Evolutionary conservation across 2,113 vertebrate species (phyloP).

Genomic region (Gila orcuttii): DNA sequence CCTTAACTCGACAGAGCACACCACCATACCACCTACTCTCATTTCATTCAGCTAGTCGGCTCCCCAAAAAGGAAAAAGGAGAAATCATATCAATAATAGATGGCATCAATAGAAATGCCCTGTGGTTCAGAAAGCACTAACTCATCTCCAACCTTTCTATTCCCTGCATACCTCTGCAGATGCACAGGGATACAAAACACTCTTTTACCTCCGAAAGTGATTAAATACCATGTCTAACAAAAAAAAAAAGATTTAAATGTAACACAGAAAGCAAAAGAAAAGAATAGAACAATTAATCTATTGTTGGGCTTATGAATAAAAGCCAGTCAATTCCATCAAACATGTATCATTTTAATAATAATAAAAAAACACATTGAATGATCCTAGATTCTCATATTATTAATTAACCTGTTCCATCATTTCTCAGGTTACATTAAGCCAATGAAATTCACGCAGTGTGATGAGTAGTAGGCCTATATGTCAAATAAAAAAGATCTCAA

Average conservation of each 20-base stretch:
- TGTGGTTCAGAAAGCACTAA: constrained; percentile 34
- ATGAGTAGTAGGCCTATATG: neutral
- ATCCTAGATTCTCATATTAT: neutral
- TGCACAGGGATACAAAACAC: constrained; percentile 5
- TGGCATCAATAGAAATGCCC: constrained; percentile 40
- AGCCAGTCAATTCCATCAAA: neutral
- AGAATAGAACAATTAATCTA: too few species aligned
- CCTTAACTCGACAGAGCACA: neutral
- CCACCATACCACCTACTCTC: neutral
- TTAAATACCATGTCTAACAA: neutral
- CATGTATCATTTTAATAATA: neutral
- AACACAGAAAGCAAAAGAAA: neutral
- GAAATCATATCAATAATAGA: constrained; percentile 46
- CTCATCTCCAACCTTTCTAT: constrained; percentile 8
- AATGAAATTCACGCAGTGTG: neutral
- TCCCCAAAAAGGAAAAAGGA: constrained; percentile 15
- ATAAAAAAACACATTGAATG: neutral
- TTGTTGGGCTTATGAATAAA: neutral
- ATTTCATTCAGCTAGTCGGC: constrained; percentile 11
- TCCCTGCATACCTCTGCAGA: constrained; percentile 11
- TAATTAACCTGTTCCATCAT: neutral
- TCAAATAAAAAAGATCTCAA: neutral
- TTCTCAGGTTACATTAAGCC: too few species aligned
- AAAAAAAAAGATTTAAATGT: neutral
- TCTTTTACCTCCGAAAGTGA: neutral